Base-by-base conservation (phyloP, 2,113 vertebrate species). In the Carlito syrichta region DNA sequence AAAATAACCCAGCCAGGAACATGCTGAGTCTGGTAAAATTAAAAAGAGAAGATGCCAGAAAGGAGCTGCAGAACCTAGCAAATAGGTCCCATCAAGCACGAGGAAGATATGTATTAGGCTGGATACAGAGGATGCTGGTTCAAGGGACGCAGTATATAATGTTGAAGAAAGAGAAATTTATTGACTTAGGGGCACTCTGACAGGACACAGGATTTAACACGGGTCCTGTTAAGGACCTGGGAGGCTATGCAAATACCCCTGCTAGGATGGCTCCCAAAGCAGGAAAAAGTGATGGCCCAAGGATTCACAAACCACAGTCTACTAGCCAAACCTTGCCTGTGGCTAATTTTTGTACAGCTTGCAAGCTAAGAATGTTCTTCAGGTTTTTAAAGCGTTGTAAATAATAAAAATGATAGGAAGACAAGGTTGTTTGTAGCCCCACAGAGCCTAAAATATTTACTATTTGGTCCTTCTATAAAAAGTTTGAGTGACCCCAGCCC, bases 381-480 rank as follows among this genome's bases (percentile, higher is more conserved):
- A 48, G 7, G 32, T 56, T 78, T 76, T 78, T 94, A 91, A 85
- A 95, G 56, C 2, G 3, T 62, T 84, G 43, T 81, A 84, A 88
- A 90, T 69, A 79, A 77, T 56, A 93, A 86, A 87, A 38, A 90
- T 54, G 69, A 84, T 76, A 89, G 25, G 25, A 32, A 89, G 86
- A 74, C 30, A 85, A 90, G 50, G 40, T 40, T 91, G 62, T 63
- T 25, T 81, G 62, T 73, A 63, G 23, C 35, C 35, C 50, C n/a
- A 93, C 54, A 91, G 93, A 87, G 27, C 69, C 82, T 84, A 96
- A 91, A 95, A 95, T 95, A 83, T 91, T 95, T 88, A 83, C 69
- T 93, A 27, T 69, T 48, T 95, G 52, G 10, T 76, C 78, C 89
- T 82, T 92, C 77, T 45, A 90, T 52, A 66, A 96, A 92, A 90